These are phyloP conservation scores for Herminia tarsipennalis DNA, from an alignment of 2,888 invertebrate species.

Conservation along the genomic window DNA sequence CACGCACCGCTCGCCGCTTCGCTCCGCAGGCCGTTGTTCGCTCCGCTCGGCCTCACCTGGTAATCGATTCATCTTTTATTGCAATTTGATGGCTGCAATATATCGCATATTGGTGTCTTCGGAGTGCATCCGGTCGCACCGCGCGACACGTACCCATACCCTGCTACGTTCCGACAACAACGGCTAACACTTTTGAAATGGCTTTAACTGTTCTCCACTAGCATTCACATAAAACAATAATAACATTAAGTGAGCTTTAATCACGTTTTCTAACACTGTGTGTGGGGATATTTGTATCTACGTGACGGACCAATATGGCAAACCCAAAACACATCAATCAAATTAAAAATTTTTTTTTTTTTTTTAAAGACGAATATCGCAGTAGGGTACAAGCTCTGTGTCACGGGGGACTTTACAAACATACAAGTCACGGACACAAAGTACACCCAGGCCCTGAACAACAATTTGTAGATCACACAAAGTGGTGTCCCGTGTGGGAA, in stretches of 20 bases:
- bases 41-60: conserved; percentile 37
- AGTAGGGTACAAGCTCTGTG: too few relatives aligned
- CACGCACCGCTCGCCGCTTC: conserved; percentile 46
- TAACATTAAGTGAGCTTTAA: neutral
- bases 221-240: conserved; percentile 47
- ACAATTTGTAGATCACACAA: too few relatives aligned
- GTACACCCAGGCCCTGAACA: too few relatives aligned
- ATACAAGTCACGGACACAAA: too few relatives aligned
- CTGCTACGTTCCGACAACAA: conserved; percentile 29
- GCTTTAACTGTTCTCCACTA: conserved; percentile 38
- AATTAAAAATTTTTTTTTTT: too few relatives aligned
- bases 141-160: conserved; percentile 1
- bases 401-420: too few relatives aligned
- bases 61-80: conserved; percentile 74
- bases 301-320: too few relatives aligned
- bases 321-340: too few relatives aligned
- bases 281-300: too few relatives aligned
- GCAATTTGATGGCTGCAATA: conserved; percentile 63
- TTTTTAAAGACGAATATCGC: too few relatives aligned
- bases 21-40: conserved; percentile 25
- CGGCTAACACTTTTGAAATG: conserved; percentile 15
- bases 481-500: too few relatives aligned
- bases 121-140: conserved; percentile 32
- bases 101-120: conserved; percentile 47
- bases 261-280: too few relatives aligned